These are phyloP conservation scores for Zaprionus nigranus DNA, from an alignment of 1,140 invertebrate species.

Conservation along the genomic window DNA sequence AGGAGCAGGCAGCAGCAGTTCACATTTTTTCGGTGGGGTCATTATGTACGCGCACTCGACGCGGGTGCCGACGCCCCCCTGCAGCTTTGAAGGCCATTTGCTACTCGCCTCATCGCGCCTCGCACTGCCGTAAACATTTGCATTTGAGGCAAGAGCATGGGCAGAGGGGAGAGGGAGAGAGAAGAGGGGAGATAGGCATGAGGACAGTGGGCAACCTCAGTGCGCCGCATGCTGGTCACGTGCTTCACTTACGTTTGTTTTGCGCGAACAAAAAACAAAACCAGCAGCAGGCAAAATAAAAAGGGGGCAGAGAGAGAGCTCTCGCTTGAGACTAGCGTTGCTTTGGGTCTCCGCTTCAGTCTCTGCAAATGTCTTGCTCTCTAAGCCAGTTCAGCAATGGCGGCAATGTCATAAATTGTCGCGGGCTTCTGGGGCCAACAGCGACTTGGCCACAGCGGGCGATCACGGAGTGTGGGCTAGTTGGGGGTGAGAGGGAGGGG, in stretches of 20 bases:
- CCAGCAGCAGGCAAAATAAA: background rate
- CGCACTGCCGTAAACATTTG: slow-evolving; percentile 69
- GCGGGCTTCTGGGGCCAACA: slow-evolving; percentile 40
- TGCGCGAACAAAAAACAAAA: slow-evolving; percentile 6
- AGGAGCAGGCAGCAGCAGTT: slow-evolving; percentile 21
- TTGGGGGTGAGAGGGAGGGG: background rate
- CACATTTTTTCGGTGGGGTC: slow-evolving; percentile 19
- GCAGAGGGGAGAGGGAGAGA: background rate
- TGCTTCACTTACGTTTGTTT: slow-evolving; percentile 46
- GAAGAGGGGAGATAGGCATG: background rate
- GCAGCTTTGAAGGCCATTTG: slow-evolving; percentile 48
- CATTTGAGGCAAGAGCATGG: slow-evolving; percentile 39
- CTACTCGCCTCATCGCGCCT: slow-evolving; percentile 31
- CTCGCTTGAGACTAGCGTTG: background rate
- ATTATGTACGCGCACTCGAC: slow-evolving; percentile 30
- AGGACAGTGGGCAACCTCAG: background rate
- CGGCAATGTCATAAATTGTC: slow-evolving; percentile 48
- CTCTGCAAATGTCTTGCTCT: slow-evolving; percentile 42
- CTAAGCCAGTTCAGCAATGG: slow-evolving; percentile 39
- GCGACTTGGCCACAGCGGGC: slow-evolving; percentile 25
- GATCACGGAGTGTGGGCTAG: background rate
- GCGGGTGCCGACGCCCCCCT: slow-evolving; percentile 7
- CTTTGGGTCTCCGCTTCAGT: background rate
- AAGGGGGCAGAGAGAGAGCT: background rate
- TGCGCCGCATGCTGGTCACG: slow-evolving; percentile 37